Conservation (phyloP, 1,140 invertebrate genomes). For the Drosophila ohnishii region DNA sequence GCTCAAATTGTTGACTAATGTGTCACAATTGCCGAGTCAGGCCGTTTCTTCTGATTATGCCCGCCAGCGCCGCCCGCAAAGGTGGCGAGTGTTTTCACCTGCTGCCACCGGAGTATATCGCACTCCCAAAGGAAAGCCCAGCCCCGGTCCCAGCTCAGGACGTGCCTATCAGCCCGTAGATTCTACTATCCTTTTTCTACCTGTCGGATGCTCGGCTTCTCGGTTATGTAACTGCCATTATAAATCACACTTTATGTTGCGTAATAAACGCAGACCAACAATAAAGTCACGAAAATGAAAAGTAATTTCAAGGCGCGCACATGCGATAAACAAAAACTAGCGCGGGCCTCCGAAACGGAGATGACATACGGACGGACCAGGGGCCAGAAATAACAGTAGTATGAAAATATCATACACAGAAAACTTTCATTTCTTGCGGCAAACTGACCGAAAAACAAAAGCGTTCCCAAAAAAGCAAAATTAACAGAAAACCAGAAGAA, state of each 20-base stretch:
- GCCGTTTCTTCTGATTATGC: constrained; percentile 48
- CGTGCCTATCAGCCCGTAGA: constrained; percentile 48
- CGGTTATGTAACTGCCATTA: constrained; percentile 53
- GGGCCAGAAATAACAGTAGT: constrained; percentile 75
- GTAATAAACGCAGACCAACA: constrained; percentile 59
- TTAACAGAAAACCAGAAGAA: constrained; percentile 61
- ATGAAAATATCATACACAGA: constrained; percentile 74
- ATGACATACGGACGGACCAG: constrained; percentile 40
- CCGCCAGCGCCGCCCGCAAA: constrained; percentile 3
- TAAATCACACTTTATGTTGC: constrained; percentile 68
- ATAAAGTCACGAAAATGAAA: constrained; percentile 76
- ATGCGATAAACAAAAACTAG: constrained; percentile 68
- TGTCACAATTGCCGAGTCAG: constrained; percentile 81
- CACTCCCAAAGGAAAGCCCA: constrained; percentile 6
- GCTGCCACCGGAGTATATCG: not conserved
- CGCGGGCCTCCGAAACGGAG: constrained; percentile 41
- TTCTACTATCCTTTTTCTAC: constrained; percentile 13
- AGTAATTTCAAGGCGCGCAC: constrained; percentile 78
- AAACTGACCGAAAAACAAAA: constrained; percentile 67
- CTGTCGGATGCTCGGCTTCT: not conserved
- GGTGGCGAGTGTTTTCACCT: constrained; percentile 52
- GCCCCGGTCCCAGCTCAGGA: constrained; percentile 33
- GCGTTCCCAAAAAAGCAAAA: constrained; percentile 45
- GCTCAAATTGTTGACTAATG: constrained; percentile 82
- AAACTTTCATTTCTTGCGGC: constrained; percentile 77